phyloP scores from a whole-genome alignment of 2,797 vertebrate genomes.

The Champsocephalus esox region DNA sequence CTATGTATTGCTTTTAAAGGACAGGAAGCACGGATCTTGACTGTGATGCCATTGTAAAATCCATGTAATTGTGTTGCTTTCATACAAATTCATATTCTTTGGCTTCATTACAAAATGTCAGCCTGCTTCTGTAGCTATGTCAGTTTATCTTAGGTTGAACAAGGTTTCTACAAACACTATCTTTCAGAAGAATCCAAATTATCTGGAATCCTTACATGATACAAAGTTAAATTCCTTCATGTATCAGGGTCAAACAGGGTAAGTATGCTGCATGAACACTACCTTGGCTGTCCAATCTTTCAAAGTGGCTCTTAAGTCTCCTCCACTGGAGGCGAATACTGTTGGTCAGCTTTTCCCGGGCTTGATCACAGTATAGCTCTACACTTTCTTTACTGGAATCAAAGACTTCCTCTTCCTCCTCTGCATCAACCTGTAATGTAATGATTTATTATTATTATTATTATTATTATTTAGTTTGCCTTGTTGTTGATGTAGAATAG shows the following conservation, averaged over 20 bases:
- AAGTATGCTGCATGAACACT: not conserved
- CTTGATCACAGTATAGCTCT: conserved; percentile 91
- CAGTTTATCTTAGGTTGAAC: not conserved
- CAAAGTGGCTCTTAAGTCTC: conserved; percentile 94
- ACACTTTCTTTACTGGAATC: conserved; percentile 89
- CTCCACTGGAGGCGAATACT: conserved; percentile 97
- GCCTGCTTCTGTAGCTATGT: not conserved
- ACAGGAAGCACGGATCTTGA: not conserved
- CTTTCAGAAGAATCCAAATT: not conserved
- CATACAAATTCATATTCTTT: not conserved
- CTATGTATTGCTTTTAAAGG: not conserved
- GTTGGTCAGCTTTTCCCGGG: conserved; percentile 92
- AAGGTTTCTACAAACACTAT: not conserved
- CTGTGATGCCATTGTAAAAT: not conserved
- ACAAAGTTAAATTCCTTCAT: not conserved
- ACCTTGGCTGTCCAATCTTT: conserved; percentile 96
- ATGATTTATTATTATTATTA: too few species aligned
- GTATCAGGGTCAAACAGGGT: conserved; percentile 11
- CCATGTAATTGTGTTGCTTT: not conserved
- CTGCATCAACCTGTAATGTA: conserved; percentile 83
- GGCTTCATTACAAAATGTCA: not conserved
- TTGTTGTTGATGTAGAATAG: too few species aligned
- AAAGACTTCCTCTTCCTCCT: conserved; percentile 88
- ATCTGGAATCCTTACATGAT: not conserved
- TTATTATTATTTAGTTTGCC: too few species aligned